A percentile compares a stretch with the other conserved stretches of the same genome.
phyloP scores from a whole-genome alignment of 2,888 invertebrate species.

The Periphyllus acericola region DNA sequence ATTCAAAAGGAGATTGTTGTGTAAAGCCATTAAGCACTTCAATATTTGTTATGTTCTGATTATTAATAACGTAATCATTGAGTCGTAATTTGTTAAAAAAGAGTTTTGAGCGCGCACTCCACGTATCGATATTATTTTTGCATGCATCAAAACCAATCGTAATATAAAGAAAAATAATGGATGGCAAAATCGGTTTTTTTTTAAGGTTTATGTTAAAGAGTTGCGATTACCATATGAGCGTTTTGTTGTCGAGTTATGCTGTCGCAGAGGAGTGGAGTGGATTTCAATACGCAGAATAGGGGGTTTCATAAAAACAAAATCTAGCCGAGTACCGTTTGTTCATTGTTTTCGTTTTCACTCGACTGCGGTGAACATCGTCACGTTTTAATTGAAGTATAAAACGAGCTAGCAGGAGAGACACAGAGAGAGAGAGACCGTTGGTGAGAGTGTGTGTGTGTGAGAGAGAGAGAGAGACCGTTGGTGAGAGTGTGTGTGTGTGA shows the following conservation, averaged over 20 bases:
- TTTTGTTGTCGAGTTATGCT: not conserved
- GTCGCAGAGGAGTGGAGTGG: not conserved
- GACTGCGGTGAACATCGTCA: not conserved
- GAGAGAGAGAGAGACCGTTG: not conserved
- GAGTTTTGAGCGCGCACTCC: not conserved
- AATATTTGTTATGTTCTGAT: not conserved
- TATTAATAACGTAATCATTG: not conserved
- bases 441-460: too few species aligned
- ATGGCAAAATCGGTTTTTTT: not conserved
- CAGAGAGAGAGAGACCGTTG: not conserved
- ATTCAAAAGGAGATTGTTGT: constrained; percentile 18
- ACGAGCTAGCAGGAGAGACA: not conserved
- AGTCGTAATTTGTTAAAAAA: not conserved
- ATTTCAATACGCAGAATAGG: not conserved
- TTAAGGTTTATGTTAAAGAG: not conserved
- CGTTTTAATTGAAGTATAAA: constrained; percentile 37
- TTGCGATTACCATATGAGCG: not conserved
- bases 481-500: too few species aligned
- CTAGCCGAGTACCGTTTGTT: not conserved
- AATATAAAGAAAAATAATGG: not conserved
- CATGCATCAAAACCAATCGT: not conserved
- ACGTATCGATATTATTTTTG: not conserved
- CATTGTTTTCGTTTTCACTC: not conserved
- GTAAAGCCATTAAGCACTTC: not conserved
- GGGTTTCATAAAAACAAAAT: not conserved